phyloP scores from a whole-genome alignment of 2,113 vertebrate species.

The Hyperoodon ampullatus region DNA sequence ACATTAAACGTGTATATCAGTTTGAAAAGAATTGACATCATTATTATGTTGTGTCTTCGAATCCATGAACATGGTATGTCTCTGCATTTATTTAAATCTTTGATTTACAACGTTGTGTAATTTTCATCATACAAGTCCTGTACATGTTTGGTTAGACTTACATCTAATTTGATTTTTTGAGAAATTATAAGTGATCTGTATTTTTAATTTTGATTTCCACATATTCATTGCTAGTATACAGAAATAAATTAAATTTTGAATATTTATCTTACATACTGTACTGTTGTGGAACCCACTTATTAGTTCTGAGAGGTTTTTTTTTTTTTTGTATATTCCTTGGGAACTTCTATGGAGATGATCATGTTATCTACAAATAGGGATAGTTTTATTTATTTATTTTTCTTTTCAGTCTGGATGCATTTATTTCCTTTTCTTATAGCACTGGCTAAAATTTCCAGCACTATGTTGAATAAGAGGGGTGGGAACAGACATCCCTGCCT shows the following conservation, averaged over 20 bases:
- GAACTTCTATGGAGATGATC: not conserved
- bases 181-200: not conserved
- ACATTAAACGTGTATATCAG: not conserved
- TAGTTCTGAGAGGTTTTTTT: not conserved
- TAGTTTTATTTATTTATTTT: not conserved
- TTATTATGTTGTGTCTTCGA: not conserved
- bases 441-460: not conserved
- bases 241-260: not conserved
- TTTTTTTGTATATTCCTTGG: not conserved
- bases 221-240: not conserved
- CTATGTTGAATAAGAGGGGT: not conserved
- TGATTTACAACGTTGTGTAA: not conserved
- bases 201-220: not conserved
- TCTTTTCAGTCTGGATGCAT: not conserved
- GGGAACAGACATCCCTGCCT: not conserved
- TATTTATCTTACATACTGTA: not conserved
- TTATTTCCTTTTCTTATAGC: not conserved
- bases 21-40: not conserved
- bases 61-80: not conserved
- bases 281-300: not conserved
- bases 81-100: not conserved
- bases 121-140: not conserved
- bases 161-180: not conserved
- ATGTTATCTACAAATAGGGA: not conserved
- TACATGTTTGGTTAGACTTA: not conserved